Base-by-base conservation (phyloP, 2,888 invertebrate species). In the Ectemnius lituratus region DNA sequence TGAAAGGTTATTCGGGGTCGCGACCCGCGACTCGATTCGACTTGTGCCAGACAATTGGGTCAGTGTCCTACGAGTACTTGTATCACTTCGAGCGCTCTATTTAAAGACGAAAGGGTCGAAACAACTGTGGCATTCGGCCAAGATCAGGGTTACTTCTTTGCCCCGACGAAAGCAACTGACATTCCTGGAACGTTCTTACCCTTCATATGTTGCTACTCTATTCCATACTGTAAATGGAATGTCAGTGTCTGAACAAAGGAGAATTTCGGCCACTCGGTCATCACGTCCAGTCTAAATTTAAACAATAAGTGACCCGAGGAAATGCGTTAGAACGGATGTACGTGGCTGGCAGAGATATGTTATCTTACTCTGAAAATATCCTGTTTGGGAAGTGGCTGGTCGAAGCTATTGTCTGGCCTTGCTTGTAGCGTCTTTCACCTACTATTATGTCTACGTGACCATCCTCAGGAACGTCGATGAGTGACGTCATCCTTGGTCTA, bases 371-470 rank as follows among this genome's bases (percentile, higher is more conserved):
- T 14, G 72, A 23, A 45, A 62, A 71, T 13, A 62, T 6, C 58
- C 49, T n/a, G 23, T 62, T 56, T 23, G 18, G 59, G 62, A 14
- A 67, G 52, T 18, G 60, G 46, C 16, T 14, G 52, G 4, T 52
- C 52, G 52, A 52, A 52, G n/a, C 16, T 16, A 52, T 52, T 52
- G 52, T 52, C 52, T 52, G 52, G n/a, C 52, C 14, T 6, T 1
- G 52, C 52, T 14, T 14, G 4, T 52, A 16, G 16, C 52, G n/a
- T 52, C 14, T 4, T 14, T 52, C n/a, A 52, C 52, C 16, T 52
- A 52, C 52, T 52, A 5, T 52, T 52, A 5, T 52, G 45, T 18
- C 49, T 76, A 81, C 80, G 81, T 76, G 79, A 78, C 73, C 14
- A 14, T 69, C 37, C 47, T 71, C 75, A 67, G 66, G 70, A 72